Percentiles rank a stretch among this genome's conserved stretches.
Evolutionary conservation across 1,140 invertebrate species (phyloP).

Genomic region (Metaphire vulgaris): DNA sequence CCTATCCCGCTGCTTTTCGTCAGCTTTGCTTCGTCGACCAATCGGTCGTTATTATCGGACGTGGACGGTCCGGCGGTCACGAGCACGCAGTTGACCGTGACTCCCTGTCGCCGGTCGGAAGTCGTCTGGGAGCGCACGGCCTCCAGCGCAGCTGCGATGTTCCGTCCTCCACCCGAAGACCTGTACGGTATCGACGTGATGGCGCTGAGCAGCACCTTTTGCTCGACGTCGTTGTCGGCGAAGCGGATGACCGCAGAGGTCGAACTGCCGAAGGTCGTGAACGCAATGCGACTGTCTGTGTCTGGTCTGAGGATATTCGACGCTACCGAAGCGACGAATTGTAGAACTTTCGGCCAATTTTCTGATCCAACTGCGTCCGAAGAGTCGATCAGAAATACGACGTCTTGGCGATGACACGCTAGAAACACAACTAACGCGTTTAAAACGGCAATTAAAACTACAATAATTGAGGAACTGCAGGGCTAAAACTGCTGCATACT

Average conservation of each 20-base stretch:
- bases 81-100: neutral
- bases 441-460: too few relatives aligned
- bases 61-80: neutral
- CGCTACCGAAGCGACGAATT: neutral
- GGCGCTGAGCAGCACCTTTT: neutral
- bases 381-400: constrained; percentile 13
- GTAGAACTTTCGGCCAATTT: neutral
- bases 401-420: neutral
- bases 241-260: neutral
- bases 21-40: neutral
- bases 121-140: neutral
- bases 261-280: neutral
- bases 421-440: neutral
- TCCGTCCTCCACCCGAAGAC: neutral
- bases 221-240: neutral
- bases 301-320: neutral
- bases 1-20: neutral
- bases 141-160: neutral
- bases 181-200: neutral
- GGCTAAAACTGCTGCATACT: too few relatives aligned
- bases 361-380: neutral
- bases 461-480: too few relatives aligned
- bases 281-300: neutral
- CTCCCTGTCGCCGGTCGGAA: neutral
- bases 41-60: too few relatives aligned